A percentile compares a stretch with the other conserved stretches of the same genome.
phyloP scores from a whole-genome alignment of 1,140 invertebrate species.

The Diachasmimorpha longicaudata region DNA sequence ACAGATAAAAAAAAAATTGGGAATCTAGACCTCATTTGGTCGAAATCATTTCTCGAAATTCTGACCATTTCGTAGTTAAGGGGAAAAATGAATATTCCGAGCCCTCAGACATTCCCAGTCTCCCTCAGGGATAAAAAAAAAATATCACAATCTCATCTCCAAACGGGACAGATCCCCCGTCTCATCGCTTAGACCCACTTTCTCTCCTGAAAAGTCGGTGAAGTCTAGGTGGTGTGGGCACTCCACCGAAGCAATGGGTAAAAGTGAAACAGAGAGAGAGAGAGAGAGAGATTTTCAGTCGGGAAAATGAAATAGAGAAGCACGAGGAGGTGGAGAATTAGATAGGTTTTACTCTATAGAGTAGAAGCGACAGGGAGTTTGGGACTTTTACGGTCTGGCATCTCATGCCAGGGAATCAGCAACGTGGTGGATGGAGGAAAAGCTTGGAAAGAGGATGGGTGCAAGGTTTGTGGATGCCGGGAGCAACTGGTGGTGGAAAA shows the following conservation, averaged over 20 bases:
- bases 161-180: background rate
- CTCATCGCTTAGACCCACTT: conserved; percentile 14
- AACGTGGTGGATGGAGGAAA: conserved; percentile 17
- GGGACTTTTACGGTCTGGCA: conserved; percentile 56
- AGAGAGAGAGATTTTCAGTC: conserved; percentile 2
- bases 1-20: too few species aligned
- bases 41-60: too few species aligned
- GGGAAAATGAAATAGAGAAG: conserved; percentile 18
- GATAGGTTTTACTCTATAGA: background rate
- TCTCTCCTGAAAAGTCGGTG: conserved; percentile 6
- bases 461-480: conserved; percentile 53
- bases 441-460: background rate
- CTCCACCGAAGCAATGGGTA: conserved; percentile 5
- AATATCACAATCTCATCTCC: background rate
- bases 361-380: conserved; percentile 37
- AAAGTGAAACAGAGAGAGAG: background rate
- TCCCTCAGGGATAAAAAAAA: background rate
- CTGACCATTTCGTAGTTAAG: too few species aligned
- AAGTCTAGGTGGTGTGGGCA: background rate
- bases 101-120: too few species aligned
- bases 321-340: conserved; percentile 16
- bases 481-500: conserved; percentile 65
- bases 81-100: too few species aligned
- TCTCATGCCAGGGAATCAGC: conserved; percentile 38
- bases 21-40: too few species aligned